These are phyloP conservation scores for Erpetoichthys calabaricus DNA, from an alignment of 2,797 vertebrate species.

Conservation along the genomic window DNA sequence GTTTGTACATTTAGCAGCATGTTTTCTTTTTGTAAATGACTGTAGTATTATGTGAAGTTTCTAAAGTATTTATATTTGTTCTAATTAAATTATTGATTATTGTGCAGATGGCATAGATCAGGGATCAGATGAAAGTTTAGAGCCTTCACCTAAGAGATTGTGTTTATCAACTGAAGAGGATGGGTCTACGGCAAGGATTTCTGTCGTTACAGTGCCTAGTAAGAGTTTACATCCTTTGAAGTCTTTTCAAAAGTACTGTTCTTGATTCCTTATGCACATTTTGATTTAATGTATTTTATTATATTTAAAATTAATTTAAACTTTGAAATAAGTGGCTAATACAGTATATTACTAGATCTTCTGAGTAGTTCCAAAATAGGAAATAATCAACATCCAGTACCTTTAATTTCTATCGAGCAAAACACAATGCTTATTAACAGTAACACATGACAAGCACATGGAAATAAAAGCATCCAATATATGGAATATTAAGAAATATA, in stretches of 20 bases:
- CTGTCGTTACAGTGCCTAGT: constrained; percentile 83
- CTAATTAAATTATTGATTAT: neutral
- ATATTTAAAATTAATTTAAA: no score
- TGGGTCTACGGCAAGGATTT: constrained; percentile 60
- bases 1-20: no score
- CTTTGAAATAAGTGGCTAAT: neutral
- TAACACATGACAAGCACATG: no score
- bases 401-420: neutral
- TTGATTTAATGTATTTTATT: neutral
- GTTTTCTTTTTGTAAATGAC: neutral
- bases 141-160: constrained; percentile 78
- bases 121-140: constrained; percentile 61
- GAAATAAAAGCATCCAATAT: no score
- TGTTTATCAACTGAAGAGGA: constrained; percentile 69
- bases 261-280: neutral
- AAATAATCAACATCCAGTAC: neutral
- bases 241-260: neutral
- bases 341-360: neutral
- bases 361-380: no score
- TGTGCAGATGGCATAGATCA: constrained; percentile 48
- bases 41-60: neutral
- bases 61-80: neutral
- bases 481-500: no score
- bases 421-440: no score
- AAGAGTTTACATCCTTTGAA: constrained; percentile 28